phyloP scores from a whole-genome alignment of 2,113 vertebrate species.

The Gymnocephalus cernua region DNA sequence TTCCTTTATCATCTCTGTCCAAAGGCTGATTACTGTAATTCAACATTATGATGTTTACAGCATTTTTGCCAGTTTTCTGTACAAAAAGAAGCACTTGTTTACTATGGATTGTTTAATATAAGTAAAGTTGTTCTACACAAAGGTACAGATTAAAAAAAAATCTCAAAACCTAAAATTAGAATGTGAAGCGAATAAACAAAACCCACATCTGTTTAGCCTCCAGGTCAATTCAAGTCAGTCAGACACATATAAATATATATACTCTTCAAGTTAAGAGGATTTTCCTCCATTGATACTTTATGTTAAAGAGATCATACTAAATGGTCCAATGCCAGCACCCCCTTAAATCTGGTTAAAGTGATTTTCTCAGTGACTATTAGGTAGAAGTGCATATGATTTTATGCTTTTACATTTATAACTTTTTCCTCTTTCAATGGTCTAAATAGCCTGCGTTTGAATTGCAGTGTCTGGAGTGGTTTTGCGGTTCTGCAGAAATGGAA shows the following conservation, averaged over 20 bases:
- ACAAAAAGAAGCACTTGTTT: background rate
- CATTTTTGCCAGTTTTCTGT: background rate
- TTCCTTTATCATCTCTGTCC: background rate
- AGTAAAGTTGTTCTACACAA: background rate
- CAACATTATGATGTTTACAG: background rate
- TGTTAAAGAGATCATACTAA: conserved; percentile 58
- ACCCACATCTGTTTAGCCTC: conserved; percentile 7
- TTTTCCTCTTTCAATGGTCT: conserved; percentile 36
- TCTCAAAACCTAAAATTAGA: background rate
- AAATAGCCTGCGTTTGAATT: conserved; percentile 61
- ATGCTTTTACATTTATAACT: conserved; percentile 64
- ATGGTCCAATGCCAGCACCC: conserved; percentile 46
- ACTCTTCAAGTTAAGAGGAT: conserved; percentile 54
- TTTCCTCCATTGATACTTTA: conserved; percentile 60
- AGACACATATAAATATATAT: conserved; percentile 41
- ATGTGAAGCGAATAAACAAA: conserved; percentile 11
- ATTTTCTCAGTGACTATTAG: conserved; percentile 66
- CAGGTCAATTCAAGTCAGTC: conserved; percentile 16
- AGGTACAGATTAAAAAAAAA: background rate
- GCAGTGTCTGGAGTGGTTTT: conserved; percentile 50
- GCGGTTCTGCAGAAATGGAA: conserved; percentile 46
- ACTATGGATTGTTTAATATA: background rate
- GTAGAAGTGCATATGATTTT: conserved; percentile 58
- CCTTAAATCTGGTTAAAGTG: conserved; percentile 61
- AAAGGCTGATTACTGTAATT: conserved; percentile 6